Conservation (phyloP, 2,113 vertebrate genomes). For the Diadophis punctatus region DNA sequence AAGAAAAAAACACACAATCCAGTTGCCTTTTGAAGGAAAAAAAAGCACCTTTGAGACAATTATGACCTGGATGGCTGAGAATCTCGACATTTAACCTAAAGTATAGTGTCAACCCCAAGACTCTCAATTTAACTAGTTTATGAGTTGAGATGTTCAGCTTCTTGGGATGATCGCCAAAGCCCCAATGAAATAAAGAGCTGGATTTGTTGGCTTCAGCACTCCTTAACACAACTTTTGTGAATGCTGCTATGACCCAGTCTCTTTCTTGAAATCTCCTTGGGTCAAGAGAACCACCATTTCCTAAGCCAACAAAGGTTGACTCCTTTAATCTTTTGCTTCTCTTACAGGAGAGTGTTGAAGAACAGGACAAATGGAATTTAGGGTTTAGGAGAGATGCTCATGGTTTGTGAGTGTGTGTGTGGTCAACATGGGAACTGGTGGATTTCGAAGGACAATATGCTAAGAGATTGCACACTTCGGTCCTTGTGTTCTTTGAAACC, state of each 20-base stretch:
- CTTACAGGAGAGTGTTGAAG: conserved; percentile 54
- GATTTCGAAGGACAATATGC: conserved; percentile 33
- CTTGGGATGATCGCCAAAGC: conserved; percentile 57
- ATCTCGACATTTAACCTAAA: neutral
- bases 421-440: conserved; percentile 37
- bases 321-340: conserved; percentile 2
- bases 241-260: conserved; percentile 34
- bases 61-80: too few species aligned
- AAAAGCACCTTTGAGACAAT: too few species aligned
- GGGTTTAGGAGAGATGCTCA: conserved; percentile 35
- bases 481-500: neutral
- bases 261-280: conserved; percentile 4
- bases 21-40: too few species aligned
- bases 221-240: conserved; percentile 42
- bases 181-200: conserved; percentile 39
- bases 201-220: conserved; percentile 35
- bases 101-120: neutral
- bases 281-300: conserved; percentile 5
- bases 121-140: neutral
- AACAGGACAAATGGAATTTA: conserved; percentile 45
- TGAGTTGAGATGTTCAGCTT: conserved; percentile 42
- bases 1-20: too few species aligned
- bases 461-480: conserved; percentile 9
- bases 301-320: neutral
- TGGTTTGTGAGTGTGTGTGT: neutral